These are phyloP conservation scores for Shargacucullia verbasci DNA, from an alignment of 2,888 invertebrate species.

Conservation along the genomic window DNA sequence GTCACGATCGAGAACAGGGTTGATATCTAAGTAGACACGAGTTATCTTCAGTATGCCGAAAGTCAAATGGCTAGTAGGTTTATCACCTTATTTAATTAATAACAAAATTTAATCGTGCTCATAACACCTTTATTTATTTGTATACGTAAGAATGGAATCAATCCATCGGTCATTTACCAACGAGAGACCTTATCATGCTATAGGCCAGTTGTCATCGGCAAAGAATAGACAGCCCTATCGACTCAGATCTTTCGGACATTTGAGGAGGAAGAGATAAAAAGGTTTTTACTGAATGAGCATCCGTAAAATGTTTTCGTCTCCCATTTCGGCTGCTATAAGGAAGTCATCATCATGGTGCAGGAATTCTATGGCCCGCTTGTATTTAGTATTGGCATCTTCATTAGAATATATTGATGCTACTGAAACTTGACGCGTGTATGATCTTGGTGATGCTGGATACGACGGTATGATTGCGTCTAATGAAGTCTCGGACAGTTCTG, in stretches of 20 bases:
- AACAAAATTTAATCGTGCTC: too few relatives aligned
- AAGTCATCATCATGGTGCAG: conserved; percentile 73
- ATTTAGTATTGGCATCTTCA: conserved; percentile 20
- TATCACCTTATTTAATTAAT: too few relatives aligned
- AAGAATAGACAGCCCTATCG: too few relatives aligned
- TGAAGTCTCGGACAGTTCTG: conserved; percentile 71
- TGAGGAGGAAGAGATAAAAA: background rate
- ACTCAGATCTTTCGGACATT: background rate
- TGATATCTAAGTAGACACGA: too few relatives aligned
- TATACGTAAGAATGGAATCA: too few relatives aligned
- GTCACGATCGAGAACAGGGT: too few relatives aligned
- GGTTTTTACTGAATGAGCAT: conserved; percentile 66
- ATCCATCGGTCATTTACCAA: too few relatives aligned
- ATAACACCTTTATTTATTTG: too few relatives aligned
- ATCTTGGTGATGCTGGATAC: conserved; percentile 66
- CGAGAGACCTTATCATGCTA: too few relatives aligned
- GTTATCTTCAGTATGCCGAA: too few relatives aligned
- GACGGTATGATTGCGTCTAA: conserved; percentile 71
- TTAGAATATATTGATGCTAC: conserved; percentile 33
- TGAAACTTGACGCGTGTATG: conserved; percentile 52
- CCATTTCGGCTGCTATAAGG: conserved; percentile 76
- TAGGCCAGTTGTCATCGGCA: too few relatives aligned
- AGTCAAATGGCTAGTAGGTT: too few relatives aligned
- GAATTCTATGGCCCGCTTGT: conserved; percentile 67
- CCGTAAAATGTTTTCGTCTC: conserved; percentile 64